These are phyloP conservation scores for Falco rusticolus DNA, from an alignment of 2,797 vertebrate species.

Conservation along the genomic window DNA sequence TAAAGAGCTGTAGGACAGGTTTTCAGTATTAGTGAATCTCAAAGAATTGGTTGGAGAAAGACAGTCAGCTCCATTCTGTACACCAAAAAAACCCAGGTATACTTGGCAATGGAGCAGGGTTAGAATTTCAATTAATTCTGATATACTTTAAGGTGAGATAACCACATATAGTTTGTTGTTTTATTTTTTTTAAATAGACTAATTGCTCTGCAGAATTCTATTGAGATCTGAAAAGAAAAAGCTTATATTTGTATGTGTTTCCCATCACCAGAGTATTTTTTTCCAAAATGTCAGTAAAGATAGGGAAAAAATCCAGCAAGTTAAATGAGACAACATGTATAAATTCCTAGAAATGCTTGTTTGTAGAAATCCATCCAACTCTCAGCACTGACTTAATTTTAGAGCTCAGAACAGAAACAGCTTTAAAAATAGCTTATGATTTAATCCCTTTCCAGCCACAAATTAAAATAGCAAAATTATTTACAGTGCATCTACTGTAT, in stretches of 20 bases:
- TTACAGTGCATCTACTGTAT: not conserved
- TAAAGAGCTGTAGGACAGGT: not conserved
- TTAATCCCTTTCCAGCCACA: not conserved
- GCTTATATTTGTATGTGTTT: not conserved
- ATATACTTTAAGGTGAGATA: not conserved
- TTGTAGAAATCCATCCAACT: not conserved
- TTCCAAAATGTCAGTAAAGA: not conserved
- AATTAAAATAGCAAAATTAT: not conserved
- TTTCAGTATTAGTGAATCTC: not conserved
- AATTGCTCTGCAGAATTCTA: not conserved
- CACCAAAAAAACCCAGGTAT: not conserved
- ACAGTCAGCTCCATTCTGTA: not conserved
- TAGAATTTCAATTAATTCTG: not conserved
- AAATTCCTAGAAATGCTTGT: not conserved
- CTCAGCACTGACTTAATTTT: not conserved
- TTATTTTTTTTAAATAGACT: not conserved
- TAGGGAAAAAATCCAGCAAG: not conserved
- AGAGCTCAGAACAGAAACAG: not conserved
- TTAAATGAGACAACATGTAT: not conserved
- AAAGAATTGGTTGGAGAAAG: not conserved
- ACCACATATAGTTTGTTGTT: not conserved
- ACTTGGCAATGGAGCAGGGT: not conserved
- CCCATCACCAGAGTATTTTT: not conserved
- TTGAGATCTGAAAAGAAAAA: not conserved
- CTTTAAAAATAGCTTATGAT: not conserved